Conservation (phyloP, 2,797 vertebrate genomes). For the Notolepis coatsorum region DNA sequence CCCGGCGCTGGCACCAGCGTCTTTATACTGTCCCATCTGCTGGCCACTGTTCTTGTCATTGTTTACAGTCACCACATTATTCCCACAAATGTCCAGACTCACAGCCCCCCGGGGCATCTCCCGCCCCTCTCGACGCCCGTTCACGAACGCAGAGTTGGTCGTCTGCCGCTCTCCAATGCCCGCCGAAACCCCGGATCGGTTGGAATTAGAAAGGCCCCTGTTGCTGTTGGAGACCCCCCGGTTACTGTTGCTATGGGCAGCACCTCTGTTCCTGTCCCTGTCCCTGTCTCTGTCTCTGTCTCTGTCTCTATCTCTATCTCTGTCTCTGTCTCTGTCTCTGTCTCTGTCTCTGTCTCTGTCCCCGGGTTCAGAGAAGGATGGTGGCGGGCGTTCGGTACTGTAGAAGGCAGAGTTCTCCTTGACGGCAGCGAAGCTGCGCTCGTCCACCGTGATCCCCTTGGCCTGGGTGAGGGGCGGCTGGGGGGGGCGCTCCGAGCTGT, state of each 20-base stretch:
- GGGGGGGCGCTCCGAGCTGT: constrained; percentile 71
- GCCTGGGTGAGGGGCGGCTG: constrained; percentile 39
- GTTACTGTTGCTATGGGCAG: constrained; percentile 17
- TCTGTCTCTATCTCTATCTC: too few relatives aligned
- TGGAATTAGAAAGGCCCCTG: constrained; percentile 1
- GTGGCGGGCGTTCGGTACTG: constrained; percentile 7
- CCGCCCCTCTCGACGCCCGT: constrained; percentile 54
- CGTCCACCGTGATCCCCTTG: constrained; percentile 44
- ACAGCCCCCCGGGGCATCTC: constrained; percentile 59
- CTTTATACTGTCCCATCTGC: constrained; percentile 83
- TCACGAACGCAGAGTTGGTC: constrained; percentile 85
- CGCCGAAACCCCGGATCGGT: constrained; percentile 22
- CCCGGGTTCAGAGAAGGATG: neutral
- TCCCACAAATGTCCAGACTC: constrained; percentile 82
- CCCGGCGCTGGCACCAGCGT: constrained; percentile 65
- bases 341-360: constrained; percentile 1
- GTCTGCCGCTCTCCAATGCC: constrained; percentile 44
- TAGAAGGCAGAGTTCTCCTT: constrained; percentile 8
- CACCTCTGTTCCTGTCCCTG: too few relatives aligned
- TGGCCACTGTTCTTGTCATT: constrained; percentile 78
- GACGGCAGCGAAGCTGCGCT: constrained; percentile 27
- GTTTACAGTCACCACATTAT: constrained; percentile 72
- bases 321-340: too few relatives aligned
- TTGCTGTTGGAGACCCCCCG: constrained; percentile 12
- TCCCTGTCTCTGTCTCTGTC: too few relatives aligned